Evolutionary conservation across 2,113 vertebrate genomes (phyloP), one percentile per base, ranked within the genome.

Genomic region (Chrysochloris asiatica): DNA sequence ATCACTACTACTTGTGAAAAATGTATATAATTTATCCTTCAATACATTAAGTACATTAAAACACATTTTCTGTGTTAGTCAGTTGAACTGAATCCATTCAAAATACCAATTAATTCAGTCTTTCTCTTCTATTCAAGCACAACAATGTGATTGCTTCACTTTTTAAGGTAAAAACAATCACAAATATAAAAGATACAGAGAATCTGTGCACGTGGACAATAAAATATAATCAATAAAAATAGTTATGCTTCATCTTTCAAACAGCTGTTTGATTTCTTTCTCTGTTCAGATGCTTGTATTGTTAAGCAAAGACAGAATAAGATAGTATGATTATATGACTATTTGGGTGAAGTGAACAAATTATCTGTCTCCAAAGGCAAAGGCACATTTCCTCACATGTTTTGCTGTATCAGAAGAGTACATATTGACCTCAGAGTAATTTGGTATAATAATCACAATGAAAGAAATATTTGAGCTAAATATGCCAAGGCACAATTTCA

Each of bases 211-310:
- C 83, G 38, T 8, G 79, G 43, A 80, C 3, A 77, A 17, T 73
- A 41, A 86, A 83, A 86, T 79, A 38, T 4, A 38, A 22, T 78
- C 67, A 56, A 16, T 84, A 14, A 52, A 71, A 63, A 47, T 8
- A 77, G 71, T 83, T 77, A n/a, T 61, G 22, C 5, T 72, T 93
- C 41, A 56, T 78, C 30, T 86, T 86, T 93, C 56, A 73, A 16
- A 0, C 17, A 84, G 38, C 12, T 83, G 13, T 50, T 88, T 76
- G n/a, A 85, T 83, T 4, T 75, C 73, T 67, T 59, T 12, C 36
- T 81, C 90, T 84, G 61, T 86, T 90, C 36, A 38, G 7, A 61
- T 52, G 14, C 33, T 76, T 82, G 12, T 63, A 77, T 81, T 83
- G 26, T 81, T 83, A 86, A 90, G 28, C 45, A 83, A 41, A 28